Conservation (phyloP, 2,797 vertebrate genomes). For the Synaphobranchus kaupii region DNA sequence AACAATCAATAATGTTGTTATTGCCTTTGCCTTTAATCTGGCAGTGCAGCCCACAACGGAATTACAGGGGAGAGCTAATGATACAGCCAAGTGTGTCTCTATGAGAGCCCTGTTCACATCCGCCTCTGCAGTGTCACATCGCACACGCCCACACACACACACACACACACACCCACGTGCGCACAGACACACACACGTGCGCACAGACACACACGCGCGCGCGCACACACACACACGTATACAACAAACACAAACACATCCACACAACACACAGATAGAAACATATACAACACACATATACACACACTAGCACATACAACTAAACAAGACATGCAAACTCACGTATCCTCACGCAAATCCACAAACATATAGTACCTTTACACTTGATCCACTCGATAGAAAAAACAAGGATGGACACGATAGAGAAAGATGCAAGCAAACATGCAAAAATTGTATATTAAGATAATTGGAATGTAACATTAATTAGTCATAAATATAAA, state of each 20-base stretch:
- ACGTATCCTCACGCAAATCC: not conserved
- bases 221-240: not conserved
- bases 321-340: not conserved
- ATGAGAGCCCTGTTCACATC: not conserved
- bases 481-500: not conserved
- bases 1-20: constrained; percentile 16
- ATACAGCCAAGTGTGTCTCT: constrained; percentile 14
- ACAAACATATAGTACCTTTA: not conserved
- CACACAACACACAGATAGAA: not conserved
- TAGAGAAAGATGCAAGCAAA: too few relatives aligned
- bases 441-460: too few relatives aligned
- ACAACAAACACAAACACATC: not conserved
- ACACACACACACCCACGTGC: not conserved
- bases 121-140: not conserved
- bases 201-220: not conserved
- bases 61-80: not conserved
- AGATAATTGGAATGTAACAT: too few relatives aligned
- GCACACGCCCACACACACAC: not conserved
- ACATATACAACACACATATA: not conserved
- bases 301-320: not conserved
- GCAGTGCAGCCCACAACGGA: not conserved
- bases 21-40: constrained; percentile 17
- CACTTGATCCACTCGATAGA: not conserved
- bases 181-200: not conserved
- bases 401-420: not conserved